A percentile compares a stretch with the other conserved stretches of the same genome.
phyloP scores from a whole-genome alignment of 2,888 invertebrate genomes.

The Hermodice carunculata region DNA sequence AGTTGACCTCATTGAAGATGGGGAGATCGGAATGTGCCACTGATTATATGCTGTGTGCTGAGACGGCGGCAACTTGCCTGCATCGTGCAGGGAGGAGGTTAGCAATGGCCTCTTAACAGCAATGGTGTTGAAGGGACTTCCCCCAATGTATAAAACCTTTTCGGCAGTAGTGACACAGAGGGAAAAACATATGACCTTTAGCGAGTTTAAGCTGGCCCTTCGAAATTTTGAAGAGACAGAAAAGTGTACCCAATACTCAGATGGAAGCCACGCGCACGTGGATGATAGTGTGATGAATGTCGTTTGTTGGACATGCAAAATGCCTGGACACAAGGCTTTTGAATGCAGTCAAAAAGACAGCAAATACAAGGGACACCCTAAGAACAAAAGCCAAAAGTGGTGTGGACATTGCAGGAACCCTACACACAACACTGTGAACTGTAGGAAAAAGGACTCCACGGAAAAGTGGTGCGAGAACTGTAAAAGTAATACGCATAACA shows the following conservation, averaged over 20 bases:
- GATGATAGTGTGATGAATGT: too few species aligned
- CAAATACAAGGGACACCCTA: too few species aligned
- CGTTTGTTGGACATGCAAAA: too few species aligned
- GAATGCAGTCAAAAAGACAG: too few species aligned
- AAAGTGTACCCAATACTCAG: background rate
- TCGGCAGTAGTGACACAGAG: too few species aligned
- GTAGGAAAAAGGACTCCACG: too few species aligned
- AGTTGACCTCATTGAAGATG: slow-evolving; percentile 33
- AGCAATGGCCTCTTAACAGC: slow-evolving; percentile 33
- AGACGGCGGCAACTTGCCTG: slow-evolving; percentile 19
- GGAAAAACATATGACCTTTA: slow-evolving; percentile 10
- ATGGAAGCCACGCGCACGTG: background rate
- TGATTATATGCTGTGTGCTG: slow-evolving; percentile 31
- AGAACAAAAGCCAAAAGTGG: too few species aligned
- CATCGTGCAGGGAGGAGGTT: slow-evolving; percentile 25
- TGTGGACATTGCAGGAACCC: too few species aligned
- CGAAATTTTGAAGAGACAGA: slow-evolving; percentile 30
- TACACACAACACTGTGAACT: too few species aligned
- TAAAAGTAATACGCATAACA: too few species aligned
- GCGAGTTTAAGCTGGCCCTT: slow-evolving; percentile 29
- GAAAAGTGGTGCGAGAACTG: too few species aligned
- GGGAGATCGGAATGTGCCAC: slow-evolving; percentile 20
- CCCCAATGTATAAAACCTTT: slow-evolving; percentile 29
- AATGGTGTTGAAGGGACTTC: slow-evolving; percentile 38
- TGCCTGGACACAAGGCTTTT: too few species aligned